Base-by-base conservation (phyloP, 2,113 vertebrate genomes). In the Tachuris rubrigastra region DNA sequence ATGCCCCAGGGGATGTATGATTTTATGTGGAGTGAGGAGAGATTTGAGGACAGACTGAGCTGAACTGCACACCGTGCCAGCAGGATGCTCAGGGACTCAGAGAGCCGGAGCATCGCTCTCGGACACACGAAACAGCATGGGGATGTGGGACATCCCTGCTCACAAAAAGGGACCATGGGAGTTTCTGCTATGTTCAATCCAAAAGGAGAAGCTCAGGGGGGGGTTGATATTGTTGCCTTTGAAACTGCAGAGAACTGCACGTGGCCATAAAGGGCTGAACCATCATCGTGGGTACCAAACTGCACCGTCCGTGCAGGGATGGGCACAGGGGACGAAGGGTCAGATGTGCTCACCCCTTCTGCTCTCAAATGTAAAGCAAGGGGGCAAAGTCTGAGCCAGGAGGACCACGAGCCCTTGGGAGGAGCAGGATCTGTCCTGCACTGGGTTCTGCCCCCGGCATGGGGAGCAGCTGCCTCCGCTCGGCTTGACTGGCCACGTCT, bases 261-360 rank as follows among this genome's bases (percentile, higher is more conserved):
- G 0, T 2, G 55, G 49, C 14, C 42, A 14, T 15, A 28, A 35
- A 46, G 4, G 10, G 30, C 42, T 66, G 66, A 35, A 50, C 18
- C 2, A 0, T 18, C 47, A 15, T 2, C 37, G 30, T 0, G 3
- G 8, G 78, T 27, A 46, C 41, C 59, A 69, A 80, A 37, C 22
- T 6, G 12, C 31, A 37, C 42, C 4, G 3, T 52, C 18, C 3
- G 0, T 1, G 49, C 2, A 0, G 8, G 44, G 22, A 5, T 0
- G 22, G 47, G 52, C 5, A 1, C 35, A 10, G 67, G 17, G 42
- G 8, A 19, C 0, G 0, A 82, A 83, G 28, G 60, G 17, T 5
- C n/a, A 15, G 47, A 8, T 24, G 20, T 22, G 37, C 42, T n/a
- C 46, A 46, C 10, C 28, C 52, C 13, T 25, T 76, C 12, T 33